Evolutionary conservation across 2,113 vertebrate genomes (phyloP), one percentile per base, ranked within the genome.

Genomic region (Rhinolophus ferrumequinum): DNA sequence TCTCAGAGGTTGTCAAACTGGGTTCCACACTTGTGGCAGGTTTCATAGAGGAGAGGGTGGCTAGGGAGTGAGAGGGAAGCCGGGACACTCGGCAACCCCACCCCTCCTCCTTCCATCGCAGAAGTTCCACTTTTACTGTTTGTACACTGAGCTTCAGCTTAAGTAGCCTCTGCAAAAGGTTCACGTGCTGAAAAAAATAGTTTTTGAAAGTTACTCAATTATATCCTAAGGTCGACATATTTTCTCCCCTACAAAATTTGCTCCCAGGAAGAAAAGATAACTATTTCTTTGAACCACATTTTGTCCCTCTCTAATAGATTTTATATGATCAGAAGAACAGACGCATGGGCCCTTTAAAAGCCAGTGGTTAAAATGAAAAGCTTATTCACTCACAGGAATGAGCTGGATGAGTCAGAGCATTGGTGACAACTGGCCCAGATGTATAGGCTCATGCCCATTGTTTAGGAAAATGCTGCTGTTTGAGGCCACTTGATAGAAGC

Each of bases 161-260:
- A 58, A 82, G 50, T 7, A 64, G 62, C 83, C 52, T 80, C 50
- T 47, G 52, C 35, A 38, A 70, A 82, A 69, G 54, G 44, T 22
- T 81, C 15, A 8, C 35, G 35, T 24, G 10, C 30, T 50, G 56
- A 73, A 70, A 93, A 94, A 87, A 38, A 30, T 12, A 16, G 16
- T 77, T 91, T 89, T 95, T 93, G 72, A 93, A 89, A 96, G 76
- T 35, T 66, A 13, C 76, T 94, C 80, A 56, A 26, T 92, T 92
- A 54, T 56, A 76, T 93, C 81, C 67, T 33, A 77, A 73, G 41
- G 90, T 60, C 72, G 44, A 88, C 88, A 73, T 81, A 77, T 88
- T 97, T 96, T 91, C 80, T 91, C 93, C 91, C 91, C 91, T 95
- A 92, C 90, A 96, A 97, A 97, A 86, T 58, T 26, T 75, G 81